Evolutionary conservation across 1,140 invertebrate genomes (phyloP), one percentile per base, ranked within the genome.

Genomic region (Drosophila nannoptera): DNA sequence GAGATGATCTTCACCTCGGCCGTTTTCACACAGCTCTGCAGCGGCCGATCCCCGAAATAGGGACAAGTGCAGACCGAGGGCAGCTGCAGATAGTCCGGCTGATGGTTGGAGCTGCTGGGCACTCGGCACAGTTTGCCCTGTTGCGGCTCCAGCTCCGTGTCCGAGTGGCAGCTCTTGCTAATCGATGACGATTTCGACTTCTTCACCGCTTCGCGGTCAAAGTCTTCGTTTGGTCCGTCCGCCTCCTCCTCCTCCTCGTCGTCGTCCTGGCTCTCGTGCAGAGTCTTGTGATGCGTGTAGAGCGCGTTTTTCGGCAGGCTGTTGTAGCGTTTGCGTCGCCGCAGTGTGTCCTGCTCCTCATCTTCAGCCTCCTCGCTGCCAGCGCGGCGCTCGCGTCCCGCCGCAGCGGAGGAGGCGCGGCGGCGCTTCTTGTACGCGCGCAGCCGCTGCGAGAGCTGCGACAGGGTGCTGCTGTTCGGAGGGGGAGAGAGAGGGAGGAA

Each of bases 31-130:
- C 81, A 84, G 52, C 75, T 87, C 38, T 81, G 90, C 16, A 91
- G 89, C 52, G 84, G 91, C 58, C 91, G 90, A 65, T 93, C 92
- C 0, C 94, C 94, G 75, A 96, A 95, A 74, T 95, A 95, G 0
- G 94, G 94, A 77, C 94, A 94, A 0, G 94, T 94, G 86, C 94
- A 96, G 0, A 94, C 93, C 2, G 94, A 93, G 2, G 94, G 93
- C 32, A 95, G 75, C 7, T 92, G 89, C 29, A 93, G 75, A 49
- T 91, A 90, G 46, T 91, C 90, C 70, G 77, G 29, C 40, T 68
- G 69, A n/a, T 83, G 75, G 12, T 46, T 72, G 22, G 45, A 16
- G n/a, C 35, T 58, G 36, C 36, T 49, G 46, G 43, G 33, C 5
- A 36, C 32, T 22, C 62, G 72, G 11, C 71, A 68, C n/a, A 55